These are phyloP conservation scores for Miichthys miiuy DNA, from an alignment of 2,797 vertebrate genomes.

Conservation along the genomic window DNA sequence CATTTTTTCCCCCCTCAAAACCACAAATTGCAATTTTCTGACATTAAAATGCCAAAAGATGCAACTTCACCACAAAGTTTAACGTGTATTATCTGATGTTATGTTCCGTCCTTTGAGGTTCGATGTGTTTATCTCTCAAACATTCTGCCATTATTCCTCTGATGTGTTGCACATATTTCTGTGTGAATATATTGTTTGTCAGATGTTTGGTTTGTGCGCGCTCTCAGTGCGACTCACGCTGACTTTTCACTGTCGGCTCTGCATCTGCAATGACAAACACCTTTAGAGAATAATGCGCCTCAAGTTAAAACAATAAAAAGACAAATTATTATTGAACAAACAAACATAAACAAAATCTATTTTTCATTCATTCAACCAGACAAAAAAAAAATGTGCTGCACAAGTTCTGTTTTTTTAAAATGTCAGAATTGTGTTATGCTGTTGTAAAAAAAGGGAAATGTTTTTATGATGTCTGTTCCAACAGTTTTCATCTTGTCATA, in stretches of 20 bases:
- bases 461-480: neutral
- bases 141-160: neutral
- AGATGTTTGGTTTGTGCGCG: neutral
- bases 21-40: neutral
- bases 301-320: neutral
- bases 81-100: neutral
- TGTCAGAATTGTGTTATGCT: neutral
- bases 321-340: neutral
- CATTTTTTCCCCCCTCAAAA: neutral
- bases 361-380: neutral
- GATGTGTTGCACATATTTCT: neutral
- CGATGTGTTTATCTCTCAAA: neutral
- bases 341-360: neutral
- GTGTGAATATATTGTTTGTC: neutral
- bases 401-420: neutral
- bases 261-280: neutral
- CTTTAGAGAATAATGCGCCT: neutral
- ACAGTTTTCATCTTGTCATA: neutral
- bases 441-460: neutral
- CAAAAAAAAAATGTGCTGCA: neutral
- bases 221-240: neutral
- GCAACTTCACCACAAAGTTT: neutral
- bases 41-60: neutral
- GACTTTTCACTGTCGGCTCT: neutral
- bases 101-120: neutral